Percentiles rank a stretch among this genome's conserved stretches.
phyloP scores from a whole-genome alignment of 2,888 invertebrate genomes.

The Epinotia ramella region DNA sequence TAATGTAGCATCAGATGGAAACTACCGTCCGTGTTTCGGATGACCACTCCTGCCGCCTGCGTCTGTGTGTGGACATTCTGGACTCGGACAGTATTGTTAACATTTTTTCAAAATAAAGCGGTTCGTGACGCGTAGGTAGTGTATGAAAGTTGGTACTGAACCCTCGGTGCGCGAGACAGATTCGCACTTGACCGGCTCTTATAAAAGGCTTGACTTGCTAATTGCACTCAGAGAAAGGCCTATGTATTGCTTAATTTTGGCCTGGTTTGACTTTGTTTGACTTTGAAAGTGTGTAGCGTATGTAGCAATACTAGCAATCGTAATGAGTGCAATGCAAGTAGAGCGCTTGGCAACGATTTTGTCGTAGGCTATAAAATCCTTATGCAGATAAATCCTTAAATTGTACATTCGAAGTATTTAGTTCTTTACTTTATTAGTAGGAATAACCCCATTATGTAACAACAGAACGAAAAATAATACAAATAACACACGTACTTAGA shows the following conservation, averaged over 20 bases:
- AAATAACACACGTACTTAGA: not conserved
- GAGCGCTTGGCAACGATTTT: slow-evolving; percentile 13
- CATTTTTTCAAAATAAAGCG: no score
- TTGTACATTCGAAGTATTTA: not conserved
- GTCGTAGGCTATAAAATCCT: not conserved
- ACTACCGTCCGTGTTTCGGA: no score
- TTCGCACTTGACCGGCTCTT: not conserved
- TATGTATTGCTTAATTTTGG: slow-evolving; percentile 32
- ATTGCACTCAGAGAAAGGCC: slow-evolving; percentile 27
- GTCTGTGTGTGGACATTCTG: no score
- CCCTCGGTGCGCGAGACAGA: no score
- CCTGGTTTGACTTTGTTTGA: slow-evolving; percentile 36
- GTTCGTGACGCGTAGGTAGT: no score
- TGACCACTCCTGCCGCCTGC: no score
- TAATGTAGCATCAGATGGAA: no score
- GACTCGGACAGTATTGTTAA: no score
- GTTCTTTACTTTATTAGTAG: not conserved
- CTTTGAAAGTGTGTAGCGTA: slow-evolving; percentile 35
- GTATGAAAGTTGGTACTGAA: no score
- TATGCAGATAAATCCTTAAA: not conserved
- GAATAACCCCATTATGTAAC: no score
- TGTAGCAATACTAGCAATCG: slow-evolving; percentile 25
- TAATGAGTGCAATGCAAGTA: slow-evolving; percentile 8
- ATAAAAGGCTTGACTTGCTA: slow-evolving; percentile 10
- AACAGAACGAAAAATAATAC: no score